Base-by-base conservation (phyloP, 1,140 invertebrate species). In the Panagrolaimus sp. region DNA sequence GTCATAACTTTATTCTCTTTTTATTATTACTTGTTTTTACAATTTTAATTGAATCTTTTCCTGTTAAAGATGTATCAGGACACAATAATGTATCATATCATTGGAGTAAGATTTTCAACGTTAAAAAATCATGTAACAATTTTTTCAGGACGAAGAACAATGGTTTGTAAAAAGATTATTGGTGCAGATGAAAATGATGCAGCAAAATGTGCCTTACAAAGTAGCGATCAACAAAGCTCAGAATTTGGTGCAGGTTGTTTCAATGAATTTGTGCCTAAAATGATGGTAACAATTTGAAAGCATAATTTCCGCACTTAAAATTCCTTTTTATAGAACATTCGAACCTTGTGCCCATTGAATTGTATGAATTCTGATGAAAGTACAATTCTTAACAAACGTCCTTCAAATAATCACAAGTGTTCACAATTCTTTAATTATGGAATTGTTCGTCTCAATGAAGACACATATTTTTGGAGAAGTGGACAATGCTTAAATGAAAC, bases 401-500 rank as follows among this genome's bases (percentile, higher is more conserved):
- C 63, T n/a, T 65, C 63, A 21, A 65, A 65, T 32, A 65, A 46
- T 24, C 63, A 65, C 21, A 65, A 65, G 38, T 65, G 63, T 43
- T 21, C 63, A 10, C 63, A 65, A 14, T 32, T 28, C 24, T 65
- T 65, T 15, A 65, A 65, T 45, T 65, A 65, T 45, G 63, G 63
- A 26, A 58, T 58, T 58, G 17, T n/a, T 4, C 52, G 52, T 21
- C 21, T 58, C 5, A 28, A 28, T 12, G 52, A 58, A 28, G 52
- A 58, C 10, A 58, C 52, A 24, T 58, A 26, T 21, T 58, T 58
- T 8, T 58, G 52, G 52, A 58, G 52, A 58, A 58, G 52, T 21
- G 52, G 52, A 24, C 21, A 58, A 21, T 58, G 52, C 28, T n/a
- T 58, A 12, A 58, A 58, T 21, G 21, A 58, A 28, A 58, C 28